Evolutionary conservation across 2,113 vertebrate genomes (phyloP).

Genomic region (Paratilapia polleni): DNA sequence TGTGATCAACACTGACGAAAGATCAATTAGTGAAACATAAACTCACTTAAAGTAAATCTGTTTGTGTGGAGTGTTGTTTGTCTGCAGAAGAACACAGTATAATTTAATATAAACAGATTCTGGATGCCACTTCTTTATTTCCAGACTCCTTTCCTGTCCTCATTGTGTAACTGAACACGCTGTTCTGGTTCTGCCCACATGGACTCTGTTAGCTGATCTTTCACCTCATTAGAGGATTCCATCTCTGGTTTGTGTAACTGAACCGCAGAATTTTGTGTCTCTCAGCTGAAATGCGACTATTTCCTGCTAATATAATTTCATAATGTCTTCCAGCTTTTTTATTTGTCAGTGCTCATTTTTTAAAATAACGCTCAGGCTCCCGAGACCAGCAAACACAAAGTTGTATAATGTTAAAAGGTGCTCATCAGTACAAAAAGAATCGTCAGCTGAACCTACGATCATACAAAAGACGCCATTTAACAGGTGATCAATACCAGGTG

Average conservation of each 20-base stretch:
- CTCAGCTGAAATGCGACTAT: conserved; percentile 42
- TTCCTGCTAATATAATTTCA: conserved; percentile 41
- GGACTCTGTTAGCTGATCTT: conserved; percentile 44
- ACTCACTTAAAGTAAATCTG: not conserved
- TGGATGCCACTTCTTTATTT: conserved; percentile 14
- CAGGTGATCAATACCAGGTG: too few relatives aligned
- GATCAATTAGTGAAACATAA: not conserved
- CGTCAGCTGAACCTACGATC: too few relatives aligned
- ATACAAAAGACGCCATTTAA: too few relatives aligned
- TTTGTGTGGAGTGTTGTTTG: not conserved
- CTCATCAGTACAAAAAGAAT: not conserved
- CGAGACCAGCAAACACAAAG: not conserved
- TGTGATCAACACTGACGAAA: not conserved
- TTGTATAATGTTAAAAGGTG: conserved; percentile 1
- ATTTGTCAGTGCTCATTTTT: conserved; percentile 20
- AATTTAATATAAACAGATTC: not conserved
- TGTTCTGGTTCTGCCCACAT: conserved; percentile 52
- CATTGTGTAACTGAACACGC: conserved; percentile 36
- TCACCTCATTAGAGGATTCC: conserved; percentile 59
- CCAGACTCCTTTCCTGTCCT: not conserved
- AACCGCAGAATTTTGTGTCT: conserved; percentile 51
- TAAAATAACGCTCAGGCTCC: not conserved
- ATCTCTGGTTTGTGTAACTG: conserved; percentile 59
- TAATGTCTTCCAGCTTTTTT: conserved; percentile 54
- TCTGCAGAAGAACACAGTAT: not conserved